phyloP scores from a whole-genome alignment of 2,797 vertebrate species.

The Mormyrops attenuatus region DNA sequence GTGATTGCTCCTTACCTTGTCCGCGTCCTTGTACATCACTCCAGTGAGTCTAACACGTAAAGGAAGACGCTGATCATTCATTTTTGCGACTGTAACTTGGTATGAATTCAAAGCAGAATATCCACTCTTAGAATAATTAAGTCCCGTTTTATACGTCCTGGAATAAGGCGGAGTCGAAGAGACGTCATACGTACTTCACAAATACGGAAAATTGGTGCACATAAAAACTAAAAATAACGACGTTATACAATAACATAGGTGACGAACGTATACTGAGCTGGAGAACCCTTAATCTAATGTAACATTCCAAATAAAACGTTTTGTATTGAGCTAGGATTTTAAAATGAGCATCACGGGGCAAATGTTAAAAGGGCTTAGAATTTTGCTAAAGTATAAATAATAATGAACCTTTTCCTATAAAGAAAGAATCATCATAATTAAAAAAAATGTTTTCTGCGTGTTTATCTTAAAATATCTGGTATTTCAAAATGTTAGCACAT shows the following conservation, averaged over 20 bases:
- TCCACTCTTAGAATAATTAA: neutral
- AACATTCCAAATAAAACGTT: neutral
- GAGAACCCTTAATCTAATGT: neutral
- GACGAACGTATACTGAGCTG: neutral
- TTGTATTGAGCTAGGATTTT: neutral
- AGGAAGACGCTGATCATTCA: slow-evolving; percentile 48
- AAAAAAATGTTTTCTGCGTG: neutral
- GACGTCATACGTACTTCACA: neutral
- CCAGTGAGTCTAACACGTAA: slow-evolving; percentile 50
- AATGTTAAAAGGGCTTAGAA: neutral
- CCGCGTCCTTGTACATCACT: slow-evolving; percentile 49
- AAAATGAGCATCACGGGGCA: neutral
- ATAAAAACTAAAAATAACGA: neutral
- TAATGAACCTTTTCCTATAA: neutral
- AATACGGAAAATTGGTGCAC: neutral
- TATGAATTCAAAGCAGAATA: neutral
- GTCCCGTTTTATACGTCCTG: neutral
- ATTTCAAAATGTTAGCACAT: neutral
- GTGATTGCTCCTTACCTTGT: slow-evolving; percentile 48
- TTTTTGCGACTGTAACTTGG: slow-evolving; percentile 18
- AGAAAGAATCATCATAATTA: neutral
- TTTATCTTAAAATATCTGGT: neutral
- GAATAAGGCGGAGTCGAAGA: neutral
- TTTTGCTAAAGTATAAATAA: neutral
- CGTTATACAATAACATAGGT: neutral